A percentile compares a stretch with the other conserved stretches of the same genome.
phyloP scores from a whole-genome alignment of 2,888 invertebrate genomes.

The Aradus depressus region DNA sequence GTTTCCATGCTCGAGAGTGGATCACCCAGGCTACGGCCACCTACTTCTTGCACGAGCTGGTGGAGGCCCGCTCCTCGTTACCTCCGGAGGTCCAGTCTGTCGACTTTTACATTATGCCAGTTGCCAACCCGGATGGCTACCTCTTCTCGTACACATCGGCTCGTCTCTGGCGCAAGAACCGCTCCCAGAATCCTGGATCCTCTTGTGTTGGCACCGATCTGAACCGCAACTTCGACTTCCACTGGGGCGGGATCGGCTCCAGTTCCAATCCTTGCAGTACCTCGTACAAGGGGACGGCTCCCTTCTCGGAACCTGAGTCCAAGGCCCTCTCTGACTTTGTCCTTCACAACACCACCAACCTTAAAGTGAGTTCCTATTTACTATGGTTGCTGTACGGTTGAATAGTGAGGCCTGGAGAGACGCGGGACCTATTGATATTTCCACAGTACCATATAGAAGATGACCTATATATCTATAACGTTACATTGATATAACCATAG shows the following conservation, averaged over 20 bases:
- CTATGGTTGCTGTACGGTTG: too few relatives aligned
- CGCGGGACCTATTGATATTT: too few relatives aligned
- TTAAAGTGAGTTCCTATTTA: too few relatives aligned
- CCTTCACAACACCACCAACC: conserved; percentile 32
- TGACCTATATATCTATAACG: neutral
- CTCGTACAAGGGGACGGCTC: conserved; percentile 62
- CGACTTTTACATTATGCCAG: conserved; percentile 63
- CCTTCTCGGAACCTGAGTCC: conserved; percentile 83
- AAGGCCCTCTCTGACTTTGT: conserved; percentile 49
- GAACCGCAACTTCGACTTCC: conserved; percentile 77
- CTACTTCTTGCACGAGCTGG: conserved; percentile 58
- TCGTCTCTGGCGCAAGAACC: conserved; percentile 47
- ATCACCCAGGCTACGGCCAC: conserved; percentile 69
- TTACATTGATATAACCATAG: neutral
- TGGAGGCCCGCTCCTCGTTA: conserved; percentile 55
- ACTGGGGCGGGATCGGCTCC: conserved; percentile 78
- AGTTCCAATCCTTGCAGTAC: conserved; percentile 73
- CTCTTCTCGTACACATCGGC: conserved; percentile 71
- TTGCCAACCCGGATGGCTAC: conserved; percentile 66
- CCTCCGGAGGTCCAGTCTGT: conserved; percentile 39
- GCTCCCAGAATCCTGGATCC: conserved; percentile 50
- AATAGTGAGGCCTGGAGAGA: too few relatives aligned
- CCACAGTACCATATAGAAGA: too few relatives aligned
- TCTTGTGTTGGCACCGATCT: conserved; percentile 66
- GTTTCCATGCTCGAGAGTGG: conserved; percentile 86